phyloP scores from a whole-genome alignment of 2,113 vertebrate genomes.

The Periophthalmodon schlosseri region DNA sequence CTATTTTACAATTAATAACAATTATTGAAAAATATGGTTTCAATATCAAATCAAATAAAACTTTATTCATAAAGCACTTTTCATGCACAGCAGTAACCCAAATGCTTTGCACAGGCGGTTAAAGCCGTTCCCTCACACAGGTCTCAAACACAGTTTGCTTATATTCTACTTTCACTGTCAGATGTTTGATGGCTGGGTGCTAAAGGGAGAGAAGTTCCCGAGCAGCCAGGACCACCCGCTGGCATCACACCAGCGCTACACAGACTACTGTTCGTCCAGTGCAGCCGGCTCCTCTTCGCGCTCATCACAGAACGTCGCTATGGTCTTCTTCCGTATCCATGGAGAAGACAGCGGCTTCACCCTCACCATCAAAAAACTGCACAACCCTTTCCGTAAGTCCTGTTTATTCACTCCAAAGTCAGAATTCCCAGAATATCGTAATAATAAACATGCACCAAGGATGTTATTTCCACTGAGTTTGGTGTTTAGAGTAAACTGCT shows the following conservation, averaged over 20 bases:
- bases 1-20: too few relatives aligned
- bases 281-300: constrained; percentile 69
- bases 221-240: constrained; percentile 89
- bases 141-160: not conserved
- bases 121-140: not conserved
- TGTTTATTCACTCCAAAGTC: not conserved
- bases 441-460: not conserved
- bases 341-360: constrained; percentile 87
- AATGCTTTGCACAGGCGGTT: too few relatives aligned
- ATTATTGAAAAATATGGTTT: too few relatives aligned
- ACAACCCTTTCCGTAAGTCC: constrained; percentile 91
- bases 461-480: not conserved
- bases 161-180: constrained; percentile 38
- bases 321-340: constrained; percentile 92
- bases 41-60: too few relatives aligned
- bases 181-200: constrained; percentile 97
- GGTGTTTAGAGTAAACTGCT: not conserved
- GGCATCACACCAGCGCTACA: constrained; percentile 82
- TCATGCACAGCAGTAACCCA: too few relatives aligned
- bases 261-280: constrained; percentile 84
- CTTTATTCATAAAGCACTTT: too few relatives aligned
- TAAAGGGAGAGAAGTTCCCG: constrained; percentile 95
- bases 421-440: not conserved
- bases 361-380: constrained; percentile 81
- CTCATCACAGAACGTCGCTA: constrained; percentile 94